A percentile compares a stretch with the other conserved stretches of the same genome.
Evolutionary conservation across 2,797 vertebrate species (phyloP).

Genomic region (Squalus acanthias): DNA sequence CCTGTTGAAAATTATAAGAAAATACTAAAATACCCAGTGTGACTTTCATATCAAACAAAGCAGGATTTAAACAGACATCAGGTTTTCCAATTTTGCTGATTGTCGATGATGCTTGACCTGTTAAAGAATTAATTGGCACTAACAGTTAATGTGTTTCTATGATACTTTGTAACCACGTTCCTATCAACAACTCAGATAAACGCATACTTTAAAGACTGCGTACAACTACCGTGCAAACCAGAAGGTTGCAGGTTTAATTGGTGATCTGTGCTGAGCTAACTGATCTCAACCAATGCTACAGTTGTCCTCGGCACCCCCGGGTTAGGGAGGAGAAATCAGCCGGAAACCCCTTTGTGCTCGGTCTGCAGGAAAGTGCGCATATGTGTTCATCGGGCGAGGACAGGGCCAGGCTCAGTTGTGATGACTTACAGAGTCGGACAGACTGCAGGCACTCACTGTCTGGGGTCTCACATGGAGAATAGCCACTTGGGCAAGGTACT

Average conservation of each 20-base stretch:
- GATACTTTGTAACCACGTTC: not conserved
- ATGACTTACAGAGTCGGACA: not conserved
- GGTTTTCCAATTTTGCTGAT: not conserved
- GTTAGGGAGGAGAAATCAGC: not conserved
- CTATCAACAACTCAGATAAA: not conserved
- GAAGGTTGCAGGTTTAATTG: not conserved
- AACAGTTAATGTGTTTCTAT: not conserved
- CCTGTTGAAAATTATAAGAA: not conserved
- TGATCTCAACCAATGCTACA: not conserved
- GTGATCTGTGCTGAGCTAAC: not conserved
- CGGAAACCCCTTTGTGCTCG: not conserved
- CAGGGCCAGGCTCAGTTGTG: not conserved
- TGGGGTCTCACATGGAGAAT: not conserved
- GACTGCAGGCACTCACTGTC: not conserved
- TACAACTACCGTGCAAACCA: not conserved
- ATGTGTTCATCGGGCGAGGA: not conserved
- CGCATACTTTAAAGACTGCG: not conserved
- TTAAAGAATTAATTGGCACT: not conserved
- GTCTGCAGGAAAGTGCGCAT: not conserved
- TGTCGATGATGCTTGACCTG: not conserved
- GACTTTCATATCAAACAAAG: not conserved
- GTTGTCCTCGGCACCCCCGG: not conserved
- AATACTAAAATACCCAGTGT: not conserved
- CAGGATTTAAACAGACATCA: not conserved
- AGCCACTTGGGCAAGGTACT: not conserved